Evolutionary conservation across 2,888 invertebrate genomes (phyloP), one percentile per base, ranked within the genome.

Genomic region (Cheilosia grossa): DNA sequence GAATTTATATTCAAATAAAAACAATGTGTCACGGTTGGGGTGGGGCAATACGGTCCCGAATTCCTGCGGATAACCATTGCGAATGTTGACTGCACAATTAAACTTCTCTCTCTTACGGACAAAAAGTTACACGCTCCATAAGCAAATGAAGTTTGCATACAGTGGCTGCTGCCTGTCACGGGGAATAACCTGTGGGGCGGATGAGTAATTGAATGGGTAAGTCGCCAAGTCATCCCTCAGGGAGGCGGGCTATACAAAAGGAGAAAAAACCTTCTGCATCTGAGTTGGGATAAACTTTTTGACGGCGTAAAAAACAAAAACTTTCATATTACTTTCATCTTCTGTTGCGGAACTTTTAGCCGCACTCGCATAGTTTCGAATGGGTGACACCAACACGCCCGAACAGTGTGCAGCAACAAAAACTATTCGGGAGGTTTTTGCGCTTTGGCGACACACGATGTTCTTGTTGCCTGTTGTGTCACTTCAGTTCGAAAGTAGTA

Each of bases 241-340:
- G 27, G 44, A 13, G 30, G 3, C 5, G 10, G 24, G 19, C 9
- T 24, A 24, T 0, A 6, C 21, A 42, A 27, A 27, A 40, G 21
- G 2, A 17, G 30, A 44, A 51, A 1, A 21, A 15, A 33, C 40
- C 58, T 42, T 7, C 59, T 17, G n/a, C 40, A 15, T 44, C 59
- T 42, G 24, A 24, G 61, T 58, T 63, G 10, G 13, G 67, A 30
- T 15, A 61, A 74, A 64, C 54, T 72, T 64, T 78, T 77, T 54
- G 44, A 74, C 51, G 37, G 49, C 56, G 37, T 37, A 53, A 61
- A 74, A 56, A 61, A 51, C 33, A 78, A 82, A 37, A 37, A 82
- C 40, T 82, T 82, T 82, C 59, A 82, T 77, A 82, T 82, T 82
- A 75, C 69, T 82, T 82, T 70, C 53, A 66, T 59, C 54, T 66